phyloP scores from a whole-genome alignment of 2,797 vertebrate genomes.

The Dendrocincla tyrannina region DNA sequence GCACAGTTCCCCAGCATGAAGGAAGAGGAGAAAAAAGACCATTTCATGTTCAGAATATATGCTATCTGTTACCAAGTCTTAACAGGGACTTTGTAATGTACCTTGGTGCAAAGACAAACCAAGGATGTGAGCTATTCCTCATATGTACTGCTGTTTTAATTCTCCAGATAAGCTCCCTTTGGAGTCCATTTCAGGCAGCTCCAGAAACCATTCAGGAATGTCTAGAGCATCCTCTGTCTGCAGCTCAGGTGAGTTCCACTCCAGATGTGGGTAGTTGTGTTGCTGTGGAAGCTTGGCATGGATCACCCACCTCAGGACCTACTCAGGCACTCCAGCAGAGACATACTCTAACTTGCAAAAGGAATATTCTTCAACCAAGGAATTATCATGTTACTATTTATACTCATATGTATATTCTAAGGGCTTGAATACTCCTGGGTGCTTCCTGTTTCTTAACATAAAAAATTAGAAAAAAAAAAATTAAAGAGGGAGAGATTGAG shows the following conservation, averaged over 20 bases:
- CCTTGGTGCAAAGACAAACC: neutral
- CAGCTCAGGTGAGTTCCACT: neutral
- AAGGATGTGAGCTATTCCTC: neutral
- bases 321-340: neutral
- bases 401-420: neutral
- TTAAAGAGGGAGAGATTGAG: accelerated
- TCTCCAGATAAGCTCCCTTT: neutral
- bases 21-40: neutral
- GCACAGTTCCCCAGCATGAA: neutral
- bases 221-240: neutral
- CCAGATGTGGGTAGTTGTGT: neutral
- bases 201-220: neutral
- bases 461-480: neutral
- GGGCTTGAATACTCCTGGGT: neutral
- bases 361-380: constrained; percentile 1
- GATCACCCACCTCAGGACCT: neutral
- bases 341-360: constrained; percentile 1
- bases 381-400: neutral
- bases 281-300: neutral
- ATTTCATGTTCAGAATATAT: neutral
- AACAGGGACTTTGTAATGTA: neutral
- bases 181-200: neutral
- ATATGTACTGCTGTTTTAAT: neutral
- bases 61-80: neutral
- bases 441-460: neutral